Conservation (phyloP, 2,797 vertebrate species). For the Alauda arvensis region DNA sequence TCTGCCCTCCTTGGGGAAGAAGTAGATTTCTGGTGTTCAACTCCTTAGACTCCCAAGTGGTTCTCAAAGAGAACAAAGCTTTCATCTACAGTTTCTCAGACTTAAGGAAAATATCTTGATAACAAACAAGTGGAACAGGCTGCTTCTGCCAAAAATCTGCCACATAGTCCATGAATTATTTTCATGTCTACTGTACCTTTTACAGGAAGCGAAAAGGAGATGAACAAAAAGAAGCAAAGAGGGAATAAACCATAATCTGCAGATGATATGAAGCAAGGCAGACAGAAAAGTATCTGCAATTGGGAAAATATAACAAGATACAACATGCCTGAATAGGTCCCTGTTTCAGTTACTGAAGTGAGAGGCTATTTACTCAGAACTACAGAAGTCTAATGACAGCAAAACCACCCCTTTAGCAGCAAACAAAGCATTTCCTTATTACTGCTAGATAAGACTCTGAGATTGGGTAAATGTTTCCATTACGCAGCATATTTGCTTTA, state of each 20-base stretch:
- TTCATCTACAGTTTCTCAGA: neutral
- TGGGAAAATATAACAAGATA: neutral
- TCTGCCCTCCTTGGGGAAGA: neutral
- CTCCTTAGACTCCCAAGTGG: rapidly evolving
- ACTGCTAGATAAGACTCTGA: neutral
- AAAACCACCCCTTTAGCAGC: neutral
- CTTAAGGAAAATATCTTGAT: neutral
- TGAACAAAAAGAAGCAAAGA: neutral
- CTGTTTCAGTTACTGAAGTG: neutral
- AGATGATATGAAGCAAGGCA: neutral
- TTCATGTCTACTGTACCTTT: neutral
- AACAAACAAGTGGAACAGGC: neutral
- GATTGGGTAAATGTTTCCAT: neutral
- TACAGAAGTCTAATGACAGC: neutral
- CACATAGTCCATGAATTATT: neutral
- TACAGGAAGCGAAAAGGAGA: neutral
- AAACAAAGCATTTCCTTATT: neutral
- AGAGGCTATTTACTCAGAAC: neutral
- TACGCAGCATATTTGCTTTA: neutral
- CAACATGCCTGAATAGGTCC: neutral
- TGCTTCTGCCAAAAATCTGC: neutral
- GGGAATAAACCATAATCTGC: neutral
- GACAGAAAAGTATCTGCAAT: neutral
- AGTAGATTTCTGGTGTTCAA: neutral
- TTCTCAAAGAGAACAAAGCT: neutral